Evolutionary conservation across 2,113 vertebrate species (phyloP).

Genomic region (Galeopterus variegatus): DNA sequence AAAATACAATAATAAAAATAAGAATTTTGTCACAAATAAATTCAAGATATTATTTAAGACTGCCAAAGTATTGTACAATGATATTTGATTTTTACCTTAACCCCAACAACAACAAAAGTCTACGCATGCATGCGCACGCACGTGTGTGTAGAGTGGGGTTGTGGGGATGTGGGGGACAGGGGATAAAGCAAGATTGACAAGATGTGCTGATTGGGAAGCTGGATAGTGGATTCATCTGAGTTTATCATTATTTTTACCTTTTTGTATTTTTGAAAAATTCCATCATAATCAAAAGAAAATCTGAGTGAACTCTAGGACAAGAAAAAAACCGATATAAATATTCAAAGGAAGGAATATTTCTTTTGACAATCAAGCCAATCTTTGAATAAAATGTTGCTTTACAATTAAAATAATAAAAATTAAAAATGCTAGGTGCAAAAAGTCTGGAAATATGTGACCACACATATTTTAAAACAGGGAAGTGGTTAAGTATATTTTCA

Average conservation of each 20-base stretch:
- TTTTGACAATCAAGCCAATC: conserved; percentile 27
- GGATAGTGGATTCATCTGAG: neutral
- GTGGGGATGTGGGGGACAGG: neutral
- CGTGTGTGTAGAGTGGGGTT: neutral
- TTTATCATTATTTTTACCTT: conserved; percentile 10
- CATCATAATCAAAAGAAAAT: conserved; percentile 17
- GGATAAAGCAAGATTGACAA: neutral
- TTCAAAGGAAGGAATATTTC: conserved; percentile 20
- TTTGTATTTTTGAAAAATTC: neutral
- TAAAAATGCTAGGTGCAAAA: neutral
- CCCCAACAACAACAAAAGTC: neutral
- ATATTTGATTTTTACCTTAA: neutral
- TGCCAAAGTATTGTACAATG: neutral
- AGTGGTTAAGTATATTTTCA: neutral
- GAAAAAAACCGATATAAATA: conserved; percentile 41
- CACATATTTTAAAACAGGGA: neutral
- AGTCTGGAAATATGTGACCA: neutral
- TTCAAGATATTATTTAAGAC: neutral
- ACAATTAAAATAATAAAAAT: conserved; percentile 11
- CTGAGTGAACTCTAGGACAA: neutral
- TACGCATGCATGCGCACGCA: rapidly evolving
- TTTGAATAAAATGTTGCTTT: conserved; percentile 40
- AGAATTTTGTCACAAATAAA: neutral
- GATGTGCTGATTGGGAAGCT: neutral
- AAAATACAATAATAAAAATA: neutral